A percentile compares a stretch with the other conserved stretches of the same genome.
Conservation (phyloP, 2,888 invertebrate species). For the Candidula unifasciata region DNA sequence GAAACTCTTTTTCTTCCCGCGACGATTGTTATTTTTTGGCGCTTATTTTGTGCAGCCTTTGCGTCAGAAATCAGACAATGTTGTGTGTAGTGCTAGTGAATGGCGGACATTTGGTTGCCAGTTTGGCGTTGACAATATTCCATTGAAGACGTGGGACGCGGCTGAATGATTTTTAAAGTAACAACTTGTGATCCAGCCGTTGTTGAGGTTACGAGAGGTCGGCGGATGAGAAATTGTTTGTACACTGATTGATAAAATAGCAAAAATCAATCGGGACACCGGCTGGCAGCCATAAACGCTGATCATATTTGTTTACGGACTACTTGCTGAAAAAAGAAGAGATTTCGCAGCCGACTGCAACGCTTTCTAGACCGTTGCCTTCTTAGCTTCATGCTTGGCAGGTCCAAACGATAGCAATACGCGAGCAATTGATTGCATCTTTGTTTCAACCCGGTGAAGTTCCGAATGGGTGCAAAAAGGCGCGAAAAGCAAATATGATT, state of each 20-base stretch:
- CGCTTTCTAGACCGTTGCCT: constrained; percentile 53
- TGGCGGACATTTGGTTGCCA: constrained; percentile 40
- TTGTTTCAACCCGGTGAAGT: constrained; percentile 54
- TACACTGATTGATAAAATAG: constrained; percentile 58
- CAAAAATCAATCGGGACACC: constrained; percentile 53
- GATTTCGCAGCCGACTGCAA: constrained; percentile 52
- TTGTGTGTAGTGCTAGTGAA: background rate
- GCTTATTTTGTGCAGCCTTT: background rate
- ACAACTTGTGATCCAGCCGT: constrained; percentile 8
- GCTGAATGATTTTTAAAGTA: constrained; percentile 8
- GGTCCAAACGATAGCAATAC: constrained; percentile 56
- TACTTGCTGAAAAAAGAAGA: constrained; percentile 36
- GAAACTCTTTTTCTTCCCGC: no score
- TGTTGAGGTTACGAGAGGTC: constrained; percentile 1
- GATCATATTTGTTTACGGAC: constrained; percentile 55
- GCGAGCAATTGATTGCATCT: constrained; percentile 60
- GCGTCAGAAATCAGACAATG: background rate
- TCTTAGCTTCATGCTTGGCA: constrained; percentile 52
- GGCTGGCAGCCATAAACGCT: constrained; percentile 52
- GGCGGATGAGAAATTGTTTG: constrained; percentile 42
- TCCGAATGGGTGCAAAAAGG: constrained; percentile 57
- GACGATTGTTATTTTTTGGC: no score
- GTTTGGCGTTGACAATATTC: constrained; percentile 40
- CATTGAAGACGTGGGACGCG: constrained; percentile 33
- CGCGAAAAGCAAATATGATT: constrained; percentile 63